Evolutionary conservation across 2,113 vertebrate genomes (phyloP).

Genomic region (Mandrillus leucophaeus): DNA sequence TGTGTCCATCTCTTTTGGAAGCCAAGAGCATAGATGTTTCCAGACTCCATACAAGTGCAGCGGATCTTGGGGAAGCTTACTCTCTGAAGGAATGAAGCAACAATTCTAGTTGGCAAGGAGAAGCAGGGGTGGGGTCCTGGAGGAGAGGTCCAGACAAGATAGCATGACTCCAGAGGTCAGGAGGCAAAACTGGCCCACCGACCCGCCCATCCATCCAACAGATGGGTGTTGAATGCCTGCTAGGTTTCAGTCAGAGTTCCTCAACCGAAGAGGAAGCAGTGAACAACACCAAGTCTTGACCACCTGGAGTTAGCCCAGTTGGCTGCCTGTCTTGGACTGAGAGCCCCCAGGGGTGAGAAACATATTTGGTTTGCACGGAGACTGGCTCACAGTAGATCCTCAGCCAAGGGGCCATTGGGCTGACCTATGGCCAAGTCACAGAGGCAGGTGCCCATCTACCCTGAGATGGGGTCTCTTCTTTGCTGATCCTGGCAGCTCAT

Average conservation of each 20-base stretch:
- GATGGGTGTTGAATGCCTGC: neutral
- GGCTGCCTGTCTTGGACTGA: neutral
- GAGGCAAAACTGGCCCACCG: neutral
- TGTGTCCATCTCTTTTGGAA: neutral
- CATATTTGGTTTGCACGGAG: neutral
- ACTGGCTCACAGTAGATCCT: neutral
- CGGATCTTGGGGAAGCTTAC: neutral
- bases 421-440: neutral
- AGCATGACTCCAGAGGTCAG: neutral
- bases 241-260: neutral
- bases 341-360: neutral
- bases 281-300: neutral
- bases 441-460: neutral
- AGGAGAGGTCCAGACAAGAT: neutral
- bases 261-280: neutral
- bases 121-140: neutral
- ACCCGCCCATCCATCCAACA: neutral
- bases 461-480: neutral
- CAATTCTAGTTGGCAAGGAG: neutral
- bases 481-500: neutral
- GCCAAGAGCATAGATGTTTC: neutral
- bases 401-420: neutral
- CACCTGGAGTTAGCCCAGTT: neutral
- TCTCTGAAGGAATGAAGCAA: neutral
- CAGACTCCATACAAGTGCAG: neutral